These are phyloP conservation scores for Mirounga angustirostris DNA, from an alignment of 2,113 vertebrate species.

Conservation along the genomic window DNA sequence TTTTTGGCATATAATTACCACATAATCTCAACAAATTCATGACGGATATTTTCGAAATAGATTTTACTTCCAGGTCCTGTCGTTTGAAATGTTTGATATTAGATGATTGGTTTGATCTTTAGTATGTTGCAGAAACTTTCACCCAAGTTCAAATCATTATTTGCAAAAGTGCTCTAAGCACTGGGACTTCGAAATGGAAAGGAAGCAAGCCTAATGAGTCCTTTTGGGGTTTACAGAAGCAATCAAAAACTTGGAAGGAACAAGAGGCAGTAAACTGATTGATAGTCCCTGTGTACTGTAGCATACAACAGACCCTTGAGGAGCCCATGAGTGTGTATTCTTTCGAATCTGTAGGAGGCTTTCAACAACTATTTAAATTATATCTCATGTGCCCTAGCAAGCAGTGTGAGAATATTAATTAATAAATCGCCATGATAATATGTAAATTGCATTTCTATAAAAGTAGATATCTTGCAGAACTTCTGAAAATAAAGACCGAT, in stretches of 20 bases:
- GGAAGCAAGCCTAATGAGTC: conserved; percentile 81
- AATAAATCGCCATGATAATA: conserved; percentile 57
- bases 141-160: conserved; percentile 76
- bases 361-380: conserved; percentile 39
- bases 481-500: conserved; percentile 35
- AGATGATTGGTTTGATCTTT: conserved; percentile 76
- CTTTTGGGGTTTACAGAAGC: conserved; percentile 83
- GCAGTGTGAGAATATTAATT: conserved; percentile 65
- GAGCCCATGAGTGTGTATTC: conserved; percentile 21
- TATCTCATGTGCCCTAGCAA: conserved; percentile 11
- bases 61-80: conserved; percentile 63
- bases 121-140: conserved; percentile 71
- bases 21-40: conserved; percentile 58
- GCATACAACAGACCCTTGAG: conserved; percentile 27
- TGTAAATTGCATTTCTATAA: conserved; percentile 55
- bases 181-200: conserved; percentile 64
- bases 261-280: conserved; percentile 66
- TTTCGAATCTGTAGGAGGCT: conserved; percentile 61
- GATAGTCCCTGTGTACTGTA: conserved; percentile 56
- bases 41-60: conserved; percentile 45
- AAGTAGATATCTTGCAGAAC: not conserved
- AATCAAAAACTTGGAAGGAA: conserved; percentile 83
- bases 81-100: conserved; percentile 60
- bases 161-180: conserved; percentile 74
- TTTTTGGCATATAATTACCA: conserved; percentile 46